Base-by-base conservation (phyloP, 2,113 vertebrate species). In the Poicephalus gulielmi region DNA sequence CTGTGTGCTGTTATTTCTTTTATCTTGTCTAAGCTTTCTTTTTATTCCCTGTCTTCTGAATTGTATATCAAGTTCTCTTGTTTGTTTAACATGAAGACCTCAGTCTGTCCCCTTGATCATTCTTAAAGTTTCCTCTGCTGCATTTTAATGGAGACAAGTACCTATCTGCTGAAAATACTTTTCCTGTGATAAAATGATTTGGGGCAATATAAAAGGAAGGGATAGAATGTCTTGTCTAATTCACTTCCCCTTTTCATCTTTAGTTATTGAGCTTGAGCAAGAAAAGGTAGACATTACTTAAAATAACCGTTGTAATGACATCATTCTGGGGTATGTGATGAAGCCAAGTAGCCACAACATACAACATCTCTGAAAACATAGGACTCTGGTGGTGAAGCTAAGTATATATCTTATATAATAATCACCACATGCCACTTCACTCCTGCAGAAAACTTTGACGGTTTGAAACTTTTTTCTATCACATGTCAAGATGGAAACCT, bases 71-170 rank as follows among this genome's bases (percentile, higher is more conserved):
- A 91, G 18, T 82, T 91, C 44, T 79, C 83, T 64, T 86, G 66
- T 91, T 95, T 95, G 80, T 67, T 88, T 86, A 92, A 69, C 52
- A 7, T 19, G 52, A 85, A 92, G 73, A 66, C 37, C 82, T 70
- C 74, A 15, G 5, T 23, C 25, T 81, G 81, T 84, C 74, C 74
- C 50, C 86, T 95, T 82, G 91, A 96, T 95, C 52, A 66, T 69
- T 87, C 63, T 44, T 62, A 30, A 81, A 46, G 64, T 39, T 68
- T 82, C 31, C 47, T 73, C 77, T 94, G 77, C 74, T 82, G 69
- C 67, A 84, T 95, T 92, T 91, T 79, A 79, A 89, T 89, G 74
- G 69, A 85, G 44, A 64, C 78, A 85, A 69, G 57, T 24, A 19
- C 44, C 44, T 47, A 30, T 30, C 74, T 91, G 35, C 84, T 76